Base-by-base conservation (phyloP, 53 echinoderm and acorn worm species). In the Temnopleurus reevesii region DNA sequence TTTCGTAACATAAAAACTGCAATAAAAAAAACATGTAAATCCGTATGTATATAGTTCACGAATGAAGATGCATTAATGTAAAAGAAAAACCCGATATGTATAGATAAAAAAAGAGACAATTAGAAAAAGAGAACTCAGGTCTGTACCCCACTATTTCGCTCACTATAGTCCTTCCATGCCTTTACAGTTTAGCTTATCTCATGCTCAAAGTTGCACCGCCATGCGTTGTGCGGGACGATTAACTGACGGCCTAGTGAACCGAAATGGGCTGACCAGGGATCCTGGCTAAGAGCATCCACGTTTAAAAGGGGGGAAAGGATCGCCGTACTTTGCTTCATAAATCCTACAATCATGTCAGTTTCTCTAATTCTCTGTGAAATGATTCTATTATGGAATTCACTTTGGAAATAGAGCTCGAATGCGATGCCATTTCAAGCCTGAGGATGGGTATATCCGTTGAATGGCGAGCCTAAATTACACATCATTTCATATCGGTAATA, bases 171-270 rank as follows among this genome's bases (percentile, higher is more conserved):
- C 71, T 8, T 36, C 8, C 34, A 71, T 71, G 41, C 41, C 71
- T 6, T 71, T 35, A 15, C 23, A 41, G 7, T 21, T 27, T 10
- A 27, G 71, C 3, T 71, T 71, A 13, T 71, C 41, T 41, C 38
- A 19, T 41, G 21, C 71, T 71, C 71, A 71, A 71, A 71, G 71
- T 71, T n/a, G 71, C 23, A 71, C 71, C 71, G 79, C 51, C 49
- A 79, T 47, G 79, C 36, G 41, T 79, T 46, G 28, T 49, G 49
- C 3, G 79, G 19, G 49, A 17, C 46, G 49, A 79, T 47, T 47
- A 79, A 79, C 46, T 28, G 79, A 47, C 23, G 45, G 23, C 46
- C 79, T 45, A 79, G 28, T 79, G 46, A 79, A 79, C 26, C 79
- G 79, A 79, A 79, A 79, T 79, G 79, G 46, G 49, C 41, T 79